phyloP scores from a whole-genome alignment of 2,797 vertebrate genomes.

The Muscicapa comitata region DNA sequence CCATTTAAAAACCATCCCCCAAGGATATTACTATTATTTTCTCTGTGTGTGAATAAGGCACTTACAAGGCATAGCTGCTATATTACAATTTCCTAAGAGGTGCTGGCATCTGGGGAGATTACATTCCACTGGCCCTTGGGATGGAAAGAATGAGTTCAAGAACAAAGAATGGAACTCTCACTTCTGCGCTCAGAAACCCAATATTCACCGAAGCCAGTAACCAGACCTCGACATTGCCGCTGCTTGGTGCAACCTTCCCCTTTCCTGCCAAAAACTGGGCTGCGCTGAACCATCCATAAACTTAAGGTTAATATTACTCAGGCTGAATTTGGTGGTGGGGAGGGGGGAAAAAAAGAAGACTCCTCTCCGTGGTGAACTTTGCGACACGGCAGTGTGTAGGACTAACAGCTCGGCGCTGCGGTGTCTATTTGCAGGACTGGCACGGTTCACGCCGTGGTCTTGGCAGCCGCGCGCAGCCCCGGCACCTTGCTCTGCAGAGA shows the following conservation, averaged over 20 bases:
- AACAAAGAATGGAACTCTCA: conserved; percentile 66
- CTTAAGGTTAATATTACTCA: neutral
- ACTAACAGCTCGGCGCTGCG: neutral
- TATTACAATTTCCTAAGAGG: conserved; percentile 67
- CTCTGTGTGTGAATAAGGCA: conserved; percentile 55
- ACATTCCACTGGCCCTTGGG: conserved; percentile 67
- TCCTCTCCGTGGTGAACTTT: neutral
- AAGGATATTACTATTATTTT: conserved; percentile 30
- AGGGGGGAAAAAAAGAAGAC: fast-evolving
- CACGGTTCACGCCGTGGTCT: neutral
- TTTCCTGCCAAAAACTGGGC: neutral
- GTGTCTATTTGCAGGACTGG: conserved; percentile 37
- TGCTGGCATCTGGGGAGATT: conserved; percentile 71
- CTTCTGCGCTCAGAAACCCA: conserved; percentile 53
- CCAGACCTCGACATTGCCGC: fast-evolving
- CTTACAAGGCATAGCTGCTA: conserved; percentile 55
- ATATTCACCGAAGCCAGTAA: neutral
- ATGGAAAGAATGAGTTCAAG: conserved; percentile 70
- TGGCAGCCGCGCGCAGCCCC: neutral
- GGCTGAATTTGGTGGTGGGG: neutral
- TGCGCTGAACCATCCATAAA: neutral
- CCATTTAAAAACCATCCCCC: neutral
- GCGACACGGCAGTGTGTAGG: neutral
- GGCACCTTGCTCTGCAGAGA: conserved; percentile 50
- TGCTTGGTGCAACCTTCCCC: neutral